Conservation (phyloP, 2,797 vertebrate species). For the Rhodeus uyekii region DNA sequence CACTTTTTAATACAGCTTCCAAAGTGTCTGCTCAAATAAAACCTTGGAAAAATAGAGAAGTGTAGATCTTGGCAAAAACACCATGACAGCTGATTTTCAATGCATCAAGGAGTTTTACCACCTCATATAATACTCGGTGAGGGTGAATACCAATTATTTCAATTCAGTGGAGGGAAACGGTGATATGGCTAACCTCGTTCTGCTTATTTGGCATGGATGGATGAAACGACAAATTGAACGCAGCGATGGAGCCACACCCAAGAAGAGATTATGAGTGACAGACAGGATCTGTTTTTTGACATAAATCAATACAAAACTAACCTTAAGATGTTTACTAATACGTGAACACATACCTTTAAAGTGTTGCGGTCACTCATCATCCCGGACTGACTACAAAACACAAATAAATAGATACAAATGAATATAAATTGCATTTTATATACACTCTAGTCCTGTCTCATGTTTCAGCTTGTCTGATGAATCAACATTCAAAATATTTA, state of each 20-base stretch:
- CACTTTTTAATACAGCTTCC: slow-evolving; percentile 32
- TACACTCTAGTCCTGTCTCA: neutral
- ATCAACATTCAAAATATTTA: neutral
- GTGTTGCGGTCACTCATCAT: neutral
- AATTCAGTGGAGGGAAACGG: neutral
- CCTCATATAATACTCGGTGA: neutral
- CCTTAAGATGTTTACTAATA: neutral
- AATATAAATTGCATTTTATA: neutral
- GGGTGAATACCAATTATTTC: neutral
- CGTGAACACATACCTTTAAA: slow-evolving; percentile 55
- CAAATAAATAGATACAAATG: slow-evolving; percentile 25
- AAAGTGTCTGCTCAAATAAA: slow-evolving; percentile 12
- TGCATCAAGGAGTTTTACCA: neutral
- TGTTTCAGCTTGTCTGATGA: slow-evolving; percentile 8
- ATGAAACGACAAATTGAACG: neutral
- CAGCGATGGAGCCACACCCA: neutral
- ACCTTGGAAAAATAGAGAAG: neutral
- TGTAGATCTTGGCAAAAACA: neutral
- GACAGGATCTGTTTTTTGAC: neutral
- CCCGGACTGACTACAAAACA: slow-evolving; percentile 50
- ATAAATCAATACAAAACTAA: neutral
- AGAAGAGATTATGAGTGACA: neutral
- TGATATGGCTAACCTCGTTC: neutral
- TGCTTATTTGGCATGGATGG: neutral
- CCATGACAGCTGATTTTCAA: neutral